Evolutionary conservation across 2,888 invertebrate genomes (phyloP).

Genomic region (Molorchus minor): DNA sequence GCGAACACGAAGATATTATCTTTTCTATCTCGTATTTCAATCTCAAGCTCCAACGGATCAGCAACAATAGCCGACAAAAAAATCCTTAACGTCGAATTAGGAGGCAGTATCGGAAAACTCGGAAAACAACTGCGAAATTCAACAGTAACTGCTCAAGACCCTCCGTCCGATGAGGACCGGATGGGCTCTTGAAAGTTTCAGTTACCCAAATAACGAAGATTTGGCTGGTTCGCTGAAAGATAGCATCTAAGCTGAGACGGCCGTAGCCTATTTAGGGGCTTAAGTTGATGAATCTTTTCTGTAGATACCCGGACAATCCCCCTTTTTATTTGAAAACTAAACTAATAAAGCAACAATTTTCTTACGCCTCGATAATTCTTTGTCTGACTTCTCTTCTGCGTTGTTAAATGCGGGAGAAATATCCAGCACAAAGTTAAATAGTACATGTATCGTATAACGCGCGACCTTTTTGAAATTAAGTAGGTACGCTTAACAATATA

Average conservation of each 20-base stretch:
- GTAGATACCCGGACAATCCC: slow-evolving; percentile 17
- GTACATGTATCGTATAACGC: neutral
- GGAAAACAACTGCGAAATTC: neutral
- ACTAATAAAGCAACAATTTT: slow-evolving; percentile 22
- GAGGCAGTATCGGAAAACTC: neutral
- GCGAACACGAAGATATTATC: no score
- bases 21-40: neutral
- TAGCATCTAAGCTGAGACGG: slow-evolving; percentile 9
- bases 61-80: neutral
- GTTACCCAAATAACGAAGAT: slow-evolving; percentile 18
- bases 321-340: slow-evolving; percentile 21
- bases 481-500: neutral
- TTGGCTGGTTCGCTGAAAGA: slow-evolving; percentile 17
- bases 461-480: neutral
- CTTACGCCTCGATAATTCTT: slow-evolving; percentile 9
- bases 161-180: slow-evolving; percentile 4
- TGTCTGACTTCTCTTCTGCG: slow-evolving; percentile 2
- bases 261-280: slow-evolving; percentile 19
- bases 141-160: neutral
- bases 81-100: neutral
- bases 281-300: slow-evolving; percentile 17
- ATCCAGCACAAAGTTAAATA: neutral
- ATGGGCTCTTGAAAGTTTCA: slow-evolving; percentile 7
- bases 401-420: neutral
- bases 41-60: neutral